These are phyloP conservation scores for Ophthalmolycus amberensis DNA, from an alignment of 2,113 vertebrate genomes.

Conservation along the genomic window DNA sequence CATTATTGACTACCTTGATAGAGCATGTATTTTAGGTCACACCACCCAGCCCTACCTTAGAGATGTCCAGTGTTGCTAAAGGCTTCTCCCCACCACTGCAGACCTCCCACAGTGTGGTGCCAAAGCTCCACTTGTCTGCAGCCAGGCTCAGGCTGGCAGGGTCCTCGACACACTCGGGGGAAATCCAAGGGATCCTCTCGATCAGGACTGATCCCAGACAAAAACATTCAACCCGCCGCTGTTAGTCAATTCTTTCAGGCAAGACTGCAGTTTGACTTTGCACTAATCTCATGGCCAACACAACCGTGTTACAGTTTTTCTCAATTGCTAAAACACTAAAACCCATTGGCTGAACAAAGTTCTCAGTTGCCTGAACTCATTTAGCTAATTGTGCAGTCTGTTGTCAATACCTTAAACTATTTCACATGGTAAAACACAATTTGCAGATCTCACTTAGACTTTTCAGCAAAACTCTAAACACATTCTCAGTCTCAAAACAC, in stretches of 20 bases:
- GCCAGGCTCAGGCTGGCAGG: conserved; percentile 87
- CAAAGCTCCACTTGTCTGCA: conserved; percentile 97
- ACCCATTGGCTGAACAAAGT: too few relatives aligned
- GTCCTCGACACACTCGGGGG: conserved; percentile 95
- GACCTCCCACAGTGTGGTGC: conserved; percentile 98
- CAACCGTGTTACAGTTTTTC: background rate
- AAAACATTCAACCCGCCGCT: conserved; percentile 5
- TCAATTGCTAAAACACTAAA: too few relatives aligned
- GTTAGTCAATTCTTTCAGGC: background rate
- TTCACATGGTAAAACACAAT: too few relatives aligned
- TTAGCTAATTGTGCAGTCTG: too few relatives aligned
- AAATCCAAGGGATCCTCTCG: conserved; percentile 97
- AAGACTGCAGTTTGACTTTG: background rate
- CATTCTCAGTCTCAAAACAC: too few relatives aligned
- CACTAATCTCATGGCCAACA: background rate
- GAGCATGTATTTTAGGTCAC: background rate
- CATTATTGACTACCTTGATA: background rate
- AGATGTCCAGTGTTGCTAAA: conserved; percentile 88
- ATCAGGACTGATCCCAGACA: conserved; percentile 87
- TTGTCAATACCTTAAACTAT: too few relatives aligned
- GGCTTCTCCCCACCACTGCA: conserved; percentile 96
- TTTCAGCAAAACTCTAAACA: too few relatives aligned
- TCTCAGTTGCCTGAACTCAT: too few relatives aligned
- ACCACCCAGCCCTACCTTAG: conserved; percentile 82
- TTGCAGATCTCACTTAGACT: too few relatives aligned